Evolutionary conservation across 2,888 invertebrate species (phyloP).

Genomic region (Megalurothrips usitatus): DNA sequence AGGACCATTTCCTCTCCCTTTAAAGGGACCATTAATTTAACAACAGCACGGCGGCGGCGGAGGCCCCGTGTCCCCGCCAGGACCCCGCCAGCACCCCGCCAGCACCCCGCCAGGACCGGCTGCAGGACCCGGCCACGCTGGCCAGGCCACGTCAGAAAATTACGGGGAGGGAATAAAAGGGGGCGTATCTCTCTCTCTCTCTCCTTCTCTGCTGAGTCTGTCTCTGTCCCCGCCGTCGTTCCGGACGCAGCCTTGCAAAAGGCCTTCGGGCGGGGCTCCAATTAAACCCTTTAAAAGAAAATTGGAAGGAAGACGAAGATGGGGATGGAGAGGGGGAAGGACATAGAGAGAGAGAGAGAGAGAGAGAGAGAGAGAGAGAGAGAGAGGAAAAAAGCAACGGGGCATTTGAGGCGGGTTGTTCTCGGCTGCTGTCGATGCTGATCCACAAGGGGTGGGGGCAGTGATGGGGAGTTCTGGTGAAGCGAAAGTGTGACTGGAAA

Average conservation of each 20-base stretch:
- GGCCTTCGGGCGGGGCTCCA: constrained; percentile 2
- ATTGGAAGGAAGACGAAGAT: constrained; percentile 2
- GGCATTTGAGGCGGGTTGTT: too few species aligned
- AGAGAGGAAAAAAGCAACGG: too few species aligned
- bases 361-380: not conserved
- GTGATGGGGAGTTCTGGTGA: too few species aligned
- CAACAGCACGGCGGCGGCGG: constrained; percentile 1
- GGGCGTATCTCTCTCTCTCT: too few species aligned
- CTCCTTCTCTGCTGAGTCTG: not conserved
- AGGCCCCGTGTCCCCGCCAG: not conserved
- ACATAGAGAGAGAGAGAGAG: not conserved
- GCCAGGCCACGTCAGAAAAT: too few species aligned
- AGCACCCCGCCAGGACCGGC: not conserved
- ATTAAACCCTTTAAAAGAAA: constrained; percentile 25
- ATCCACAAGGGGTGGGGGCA: too few species aligned
- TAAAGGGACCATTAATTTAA: constrained; percentile 25
- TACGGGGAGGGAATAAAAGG: too few species aligned
- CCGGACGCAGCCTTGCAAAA: not conserved
- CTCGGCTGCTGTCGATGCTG: too few species aligned
- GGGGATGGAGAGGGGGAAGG: not conserved
- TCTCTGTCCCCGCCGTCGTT: not conserved
- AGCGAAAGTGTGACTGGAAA: not conserved
- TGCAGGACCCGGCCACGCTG: too few species aligned
- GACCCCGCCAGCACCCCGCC: not conserved
- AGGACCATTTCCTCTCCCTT: constrained; percentile 1